Evolutionary conservation across 2,888 invertebrate species (phyloP), one percentile per base, ranked within the genome.

Genomic region (Hoplodrina ambigua): DNA sequence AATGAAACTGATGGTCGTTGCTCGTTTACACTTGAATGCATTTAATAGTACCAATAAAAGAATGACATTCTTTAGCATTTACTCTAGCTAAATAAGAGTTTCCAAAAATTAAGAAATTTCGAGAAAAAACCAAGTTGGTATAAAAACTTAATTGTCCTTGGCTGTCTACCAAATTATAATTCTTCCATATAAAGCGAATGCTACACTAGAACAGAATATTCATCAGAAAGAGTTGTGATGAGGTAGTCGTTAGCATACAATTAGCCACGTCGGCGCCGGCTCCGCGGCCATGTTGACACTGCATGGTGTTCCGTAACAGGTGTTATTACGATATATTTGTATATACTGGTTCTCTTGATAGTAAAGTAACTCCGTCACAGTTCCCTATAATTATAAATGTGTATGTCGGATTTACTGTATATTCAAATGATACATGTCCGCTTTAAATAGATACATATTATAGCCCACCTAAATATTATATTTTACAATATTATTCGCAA

Each of bases 401-500:
- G 86, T 88, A 85, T 89, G 89, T 88, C 86, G 86, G 87, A 90
- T 87, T 86, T 86, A 86, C 80, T 87, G 88, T 90, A 90, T 90
- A 90, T 89, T 89, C 84, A 86, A 75, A 75, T 67, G 17, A 83
- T 87, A 88, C 86, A 88, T 89, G 89, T 90, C 89, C 88, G 91
- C 92, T 92, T 91, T 86, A 86, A 86, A 85, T 87, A 89, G 90
- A 91, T 86, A 91, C 87, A 79, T 83, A 76, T 76, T 79, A 72
- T 75, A 81, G 87, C 89, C 93, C 93, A 94, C 93, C 89, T 94
- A 94, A 93, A 89, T 87, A 89, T 77, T 79, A 83, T 89, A 93
- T 91, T 91, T 92, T 93, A 92, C 91, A 89, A 92, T 72, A 72
- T 91, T 88, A 90, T 94, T 93, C 91, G 93, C 94, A 92, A 89